Conservation (phyloP, 2,113 vertebrate genomes). For the Dendropsophus ebraccatus region DNA sequence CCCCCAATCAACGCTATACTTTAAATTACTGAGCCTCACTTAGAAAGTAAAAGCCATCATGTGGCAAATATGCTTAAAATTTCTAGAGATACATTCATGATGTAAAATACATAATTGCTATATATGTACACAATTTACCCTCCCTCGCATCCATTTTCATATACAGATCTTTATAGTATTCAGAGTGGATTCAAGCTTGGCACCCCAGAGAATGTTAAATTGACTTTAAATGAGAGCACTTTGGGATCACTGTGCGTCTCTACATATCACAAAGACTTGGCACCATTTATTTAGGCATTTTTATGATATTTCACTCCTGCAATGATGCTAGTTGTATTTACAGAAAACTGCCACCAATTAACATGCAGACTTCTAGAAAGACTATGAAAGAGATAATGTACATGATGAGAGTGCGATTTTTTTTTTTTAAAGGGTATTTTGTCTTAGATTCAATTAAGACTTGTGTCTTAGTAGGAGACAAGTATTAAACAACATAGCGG, state of each 20-base stretch:
- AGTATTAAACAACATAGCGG: slow-evolving; percentile 45
- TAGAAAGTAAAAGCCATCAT: not conserved
- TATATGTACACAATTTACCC: not conserved
- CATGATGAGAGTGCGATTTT: slow-evolving; percentile 31
- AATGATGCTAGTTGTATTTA: slow-evolving; percentile 40
- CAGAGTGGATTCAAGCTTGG: slow-evolving; percentile 8
- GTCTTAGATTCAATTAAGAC: slow-evolving; percentile 54
- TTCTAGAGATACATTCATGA: not conserved
- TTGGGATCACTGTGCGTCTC: slow-evolving; percentile 29
- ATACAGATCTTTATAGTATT: slow-evolving; percentile 12
- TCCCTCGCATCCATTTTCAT: not conserved
- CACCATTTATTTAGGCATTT: slow-evolving; percentile 23
- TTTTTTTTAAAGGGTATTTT: slow-evolving; percentile 48
- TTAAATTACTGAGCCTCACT: not conserved
- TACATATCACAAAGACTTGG: slow-evolving; percentile 1
- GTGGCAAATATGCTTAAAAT: not conserved
- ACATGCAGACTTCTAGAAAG: not conserved
- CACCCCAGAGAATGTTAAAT: slow-evolving; percentile 24
- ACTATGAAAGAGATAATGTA: slow-evolving; percentile 40
- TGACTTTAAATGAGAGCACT: slow-evolving; percentile 34
- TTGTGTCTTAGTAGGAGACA: slow-evolving; percentile 26
- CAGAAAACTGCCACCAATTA: slow-evolving; percentile 30
- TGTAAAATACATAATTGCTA: not conserved
- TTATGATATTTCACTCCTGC: slow-evolving; percentile 29
- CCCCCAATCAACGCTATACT: not conserved